Evolutionary conservation across 1,140 invertebrate genomes (phyloP), one percentile per base, ranked within the genome.

Genomic region (Drosophila takahashii): DNA sequence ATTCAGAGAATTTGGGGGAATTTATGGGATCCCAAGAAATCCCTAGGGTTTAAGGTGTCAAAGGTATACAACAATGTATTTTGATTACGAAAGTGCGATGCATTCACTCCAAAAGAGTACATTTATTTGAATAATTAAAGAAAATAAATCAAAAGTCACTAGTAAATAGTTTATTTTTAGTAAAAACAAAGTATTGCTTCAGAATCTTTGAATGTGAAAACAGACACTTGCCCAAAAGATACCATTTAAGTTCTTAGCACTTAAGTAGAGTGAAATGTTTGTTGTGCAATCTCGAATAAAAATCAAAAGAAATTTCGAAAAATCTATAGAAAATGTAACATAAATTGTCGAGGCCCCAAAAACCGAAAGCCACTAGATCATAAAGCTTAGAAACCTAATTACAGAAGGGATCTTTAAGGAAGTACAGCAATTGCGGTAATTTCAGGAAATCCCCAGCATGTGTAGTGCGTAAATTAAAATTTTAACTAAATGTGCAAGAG

Each of bases 401-500:
- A 57, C 47, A 50, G 37, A 47, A 59, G 34, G 10, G 37, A 16
- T 29, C 37, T 44, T 36, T 60, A 52, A 50, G n/a, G 47, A n/a
- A 8, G 47, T 15, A 48, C 26, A 5, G 47, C n/a, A 16, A 13
- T 22, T 53, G 47, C 41, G 18, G 45, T 53, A 57, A 60, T 51
- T 64, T 37, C 47, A 42, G 39, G 26, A 61, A 47, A 42, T 59
- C 72, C 61, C 51, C 48, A 77, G 71, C 67, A 71, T 83, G 66
- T 84, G 70, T 87, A 87, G 80, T 72, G 79, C 58, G 84, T 89
- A 89, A 84, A 80, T 77, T 71, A 80, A 84, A 90, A 80, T 71
- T 76, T 64, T 83, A 73, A 69, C 84, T 84, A 71, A 77, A 73
- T 70, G 71, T 71, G 77, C 72, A 73, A 84, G 59, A 72, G 42